Base-by-base conservation (phyloP, 92 coral and sea anemone genomes). In the Blastomussa wellsi region DNA sequence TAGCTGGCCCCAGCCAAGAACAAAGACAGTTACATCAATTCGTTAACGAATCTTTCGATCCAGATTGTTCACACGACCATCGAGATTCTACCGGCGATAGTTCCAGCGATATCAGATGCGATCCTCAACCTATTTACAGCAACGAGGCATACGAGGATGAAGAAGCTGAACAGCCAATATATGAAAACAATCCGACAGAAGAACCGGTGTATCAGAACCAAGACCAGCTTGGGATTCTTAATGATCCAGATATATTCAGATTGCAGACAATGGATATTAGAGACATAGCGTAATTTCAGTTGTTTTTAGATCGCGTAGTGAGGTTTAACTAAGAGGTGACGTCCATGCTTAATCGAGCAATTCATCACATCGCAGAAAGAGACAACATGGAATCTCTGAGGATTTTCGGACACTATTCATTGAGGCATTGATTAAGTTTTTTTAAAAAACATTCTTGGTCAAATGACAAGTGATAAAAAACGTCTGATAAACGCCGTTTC, bases 151-250 rank as follows among this genome's bases (percentile, higher is more conserved):
- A 5, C 10, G 65, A 55, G 16, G 32, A 22, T 9, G 33, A 22
- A n/a, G n/a, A n/a, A n/a, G n/a, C n/a, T 35, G 85, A 49, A 32
- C 51, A 69, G 24, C 51, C 49, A 51, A 37, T 32, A 5, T 49
- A 33, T 38, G 78, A 72, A 70, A 82, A 80, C 71, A 67, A 52
- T 44, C 62, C 9, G 0, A 32, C 31, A 1, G 66, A 70, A 37
- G 86, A 82, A 4, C 37, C 84, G 15, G 11, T 82, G 51, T 82
- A 82, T 70, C 78, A 53, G 48, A 82, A 82, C 52, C n/a, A 29
- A 11, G 86, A 78, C 31, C 78, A 82, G 2, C 52, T 72, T 1
- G 51, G 69, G 14, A 1, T 14, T 38, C 32, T 37, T 0, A 82
- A 82, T 24, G 72, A 82, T 49, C 86, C 86, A 14, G 86, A 82